Conservation (phyloP, 2,888 invertebrate genomes). For the Drosophila gaucha region DNA sequence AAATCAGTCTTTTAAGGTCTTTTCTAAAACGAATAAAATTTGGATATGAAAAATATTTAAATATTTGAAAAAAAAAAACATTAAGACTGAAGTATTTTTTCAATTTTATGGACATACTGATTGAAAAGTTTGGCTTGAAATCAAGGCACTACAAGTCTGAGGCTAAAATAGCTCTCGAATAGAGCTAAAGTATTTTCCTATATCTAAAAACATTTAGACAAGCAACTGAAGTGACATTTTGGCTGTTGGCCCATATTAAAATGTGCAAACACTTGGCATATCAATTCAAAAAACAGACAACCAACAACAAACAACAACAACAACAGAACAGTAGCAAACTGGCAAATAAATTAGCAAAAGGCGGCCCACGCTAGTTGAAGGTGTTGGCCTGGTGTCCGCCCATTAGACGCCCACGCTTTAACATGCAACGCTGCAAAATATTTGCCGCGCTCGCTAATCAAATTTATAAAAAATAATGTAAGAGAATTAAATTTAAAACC, state of each 20-base stretch:
- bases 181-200: background rate
- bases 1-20: too few relatives aligned
- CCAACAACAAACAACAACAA: conserved; percentile 24
- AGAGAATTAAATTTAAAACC: conserved; percentile 5
- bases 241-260: conserved; percentile 4
- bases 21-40: too few relatives aligned
- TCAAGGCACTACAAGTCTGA: too few relatives aligned
- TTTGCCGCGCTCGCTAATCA: conserved; percentile 72
- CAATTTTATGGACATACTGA: too few relatives aligned
- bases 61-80: too few relatives aligned
- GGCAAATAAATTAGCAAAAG: conserved; percentile 45
- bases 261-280: background rate
- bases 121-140: too few relatives aligned
- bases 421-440: conserved; percentile 54
- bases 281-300: background rate
- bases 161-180: background rate
- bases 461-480: conserved; percentile 68
- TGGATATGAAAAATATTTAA: too few relatives aligned
- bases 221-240: background rate
- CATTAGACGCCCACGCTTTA: conserved; percentile 3
- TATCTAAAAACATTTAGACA: background rate
- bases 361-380: conserved; percentile 1
- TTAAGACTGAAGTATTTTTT: too few relatives aligned
- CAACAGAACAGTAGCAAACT: conserved; percentile 26
- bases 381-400: conserved; percentile 30